Percentiles rank a stretch among this genome's conserved stretches.
These are phyloP conservation scores for Hypocryptadius cinnamomeus DNA, from an alignment of 2,113 vertebrate species.

Conservation along the genomic window DNA sequence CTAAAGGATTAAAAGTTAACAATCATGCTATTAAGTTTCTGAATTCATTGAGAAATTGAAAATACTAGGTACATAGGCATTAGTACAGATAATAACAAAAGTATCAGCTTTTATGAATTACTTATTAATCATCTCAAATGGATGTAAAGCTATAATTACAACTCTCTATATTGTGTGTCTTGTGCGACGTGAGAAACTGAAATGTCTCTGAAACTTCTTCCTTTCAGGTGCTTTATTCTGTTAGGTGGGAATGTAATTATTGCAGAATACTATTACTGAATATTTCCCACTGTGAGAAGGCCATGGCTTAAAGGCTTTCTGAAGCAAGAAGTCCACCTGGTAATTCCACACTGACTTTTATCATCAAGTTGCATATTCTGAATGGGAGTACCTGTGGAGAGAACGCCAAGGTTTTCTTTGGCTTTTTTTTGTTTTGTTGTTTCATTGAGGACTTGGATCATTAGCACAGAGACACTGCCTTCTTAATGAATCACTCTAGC, in stretches of 20 bases:
- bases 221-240: not conserved
- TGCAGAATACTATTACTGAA: not conserved
- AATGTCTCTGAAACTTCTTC: not conserved
- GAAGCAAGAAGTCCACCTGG: not conserved
- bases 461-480: not conserved
- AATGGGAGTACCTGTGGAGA: rapidly evolving
- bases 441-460: not conserved
- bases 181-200: not conserved
- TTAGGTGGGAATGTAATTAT: not conserved
- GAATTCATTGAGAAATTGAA: not conserved
- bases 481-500: not conserved
- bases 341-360: too few species aligned
- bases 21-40: not conserved
- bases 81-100: not conserved
- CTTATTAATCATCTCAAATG: not conserved
- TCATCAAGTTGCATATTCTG: not conserved
- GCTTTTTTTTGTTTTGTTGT: not conserved
- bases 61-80: not conserved
- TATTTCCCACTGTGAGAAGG: not conserved
- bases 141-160: not conserved
- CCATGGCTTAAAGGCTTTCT: not conserved
- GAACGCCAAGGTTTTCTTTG: not conserved
- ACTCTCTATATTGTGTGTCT: rapidly evolving
- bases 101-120: not conserved
- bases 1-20: slow-evolving; percentile 1